phyloP scores from a whole-genome alignment of 2,888 invertebrate species.

The Ophion ventricosus region DNA sequence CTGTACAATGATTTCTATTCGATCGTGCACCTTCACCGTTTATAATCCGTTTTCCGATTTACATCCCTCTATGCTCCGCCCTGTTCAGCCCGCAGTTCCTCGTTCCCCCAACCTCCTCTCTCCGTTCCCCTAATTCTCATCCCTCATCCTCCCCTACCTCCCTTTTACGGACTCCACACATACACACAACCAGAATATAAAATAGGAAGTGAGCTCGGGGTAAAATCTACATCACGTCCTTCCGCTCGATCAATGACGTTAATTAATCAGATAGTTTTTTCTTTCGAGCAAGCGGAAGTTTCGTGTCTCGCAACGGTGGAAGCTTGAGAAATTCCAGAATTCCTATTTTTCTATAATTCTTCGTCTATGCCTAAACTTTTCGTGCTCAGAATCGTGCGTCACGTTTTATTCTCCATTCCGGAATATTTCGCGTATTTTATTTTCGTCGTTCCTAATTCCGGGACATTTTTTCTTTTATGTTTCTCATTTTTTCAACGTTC shows the following conservation, averaged over 20 bases:
- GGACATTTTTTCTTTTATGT: not conserved
- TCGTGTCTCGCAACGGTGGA: not conserved
- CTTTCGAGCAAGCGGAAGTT: conserved; percentile 37
- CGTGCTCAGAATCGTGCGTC: not conserved
- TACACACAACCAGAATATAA: not conserved
- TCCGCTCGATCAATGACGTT: conserved; percentile 64
- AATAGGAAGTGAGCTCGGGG: conserved; percentile 24
- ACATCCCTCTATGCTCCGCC: conserved; percentile 51
- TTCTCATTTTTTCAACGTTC: not conserved
- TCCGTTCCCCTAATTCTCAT: conserved; percentile 15
- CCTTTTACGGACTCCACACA: not conserved
- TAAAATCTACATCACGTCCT: conserved; percentile 56
- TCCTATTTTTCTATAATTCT: conserved; percentile 7
- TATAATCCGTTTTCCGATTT: conserved; percentile 66
- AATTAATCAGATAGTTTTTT: conserved; percentile 40
- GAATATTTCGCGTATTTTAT: not conserved
- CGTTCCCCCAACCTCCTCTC: conserved; percentile 11
- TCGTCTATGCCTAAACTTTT: not conserved
- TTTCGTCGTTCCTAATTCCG: not conserved
- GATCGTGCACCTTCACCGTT: conserved; percentile 59
- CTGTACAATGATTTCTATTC: conserved; percentile 61
- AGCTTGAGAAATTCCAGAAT: not conserved
- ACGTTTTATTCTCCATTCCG: not conserved
- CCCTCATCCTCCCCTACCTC: not conserved
- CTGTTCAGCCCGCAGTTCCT: not conserved